These are phyloP conservation scores for Micropoecilia bifurca DNA, from an alignment of 2,797 vertebrate genomes.

Conservation along the genomic window DNA sequence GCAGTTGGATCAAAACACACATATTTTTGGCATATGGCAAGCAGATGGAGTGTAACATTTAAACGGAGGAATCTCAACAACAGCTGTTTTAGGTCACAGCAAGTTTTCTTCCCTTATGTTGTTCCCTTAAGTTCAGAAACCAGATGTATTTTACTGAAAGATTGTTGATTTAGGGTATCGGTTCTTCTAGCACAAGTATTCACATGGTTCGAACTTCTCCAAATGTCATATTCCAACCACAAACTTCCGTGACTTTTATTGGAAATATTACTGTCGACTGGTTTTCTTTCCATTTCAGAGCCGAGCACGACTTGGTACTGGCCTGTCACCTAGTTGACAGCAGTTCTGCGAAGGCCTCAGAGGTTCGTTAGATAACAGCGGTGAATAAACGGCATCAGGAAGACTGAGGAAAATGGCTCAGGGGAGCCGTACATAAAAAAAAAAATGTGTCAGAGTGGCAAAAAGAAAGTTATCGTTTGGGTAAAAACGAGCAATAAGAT, in stretches of 20 bases:
- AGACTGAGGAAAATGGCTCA: neutral
- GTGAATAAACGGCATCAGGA: neutral
- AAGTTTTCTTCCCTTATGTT: neutral
- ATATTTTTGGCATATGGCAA: conserved; percentile 2
- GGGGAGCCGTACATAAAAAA: neutral
- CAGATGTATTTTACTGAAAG: neutral
- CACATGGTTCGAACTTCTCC: neutral
- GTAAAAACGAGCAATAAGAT: neutral
- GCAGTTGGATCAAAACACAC: neutral
- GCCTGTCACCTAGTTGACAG: neutral
- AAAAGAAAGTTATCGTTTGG: neutral
- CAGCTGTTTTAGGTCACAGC: neutral
- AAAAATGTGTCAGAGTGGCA: neutral
- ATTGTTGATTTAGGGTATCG: neutral
- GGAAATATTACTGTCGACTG: neutral
- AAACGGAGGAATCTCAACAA: neutral
- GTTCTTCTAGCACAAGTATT: neutral
- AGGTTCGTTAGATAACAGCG: neutral
- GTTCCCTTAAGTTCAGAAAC: neutral
- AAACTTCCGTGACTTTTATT: neutral
- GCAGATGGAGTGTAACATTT: neutral
- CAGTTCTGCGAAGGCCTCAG: neutral
- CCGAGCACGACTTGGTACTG: no score
- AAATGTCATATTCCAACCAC: neutral
- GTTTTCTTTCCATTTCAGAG: no score